These are phyloP conservation scores for Burhinus bistriatus DNA, from an alignment of 2,113 vertebrate genomes.

Conservation along the genomic window DNA sequence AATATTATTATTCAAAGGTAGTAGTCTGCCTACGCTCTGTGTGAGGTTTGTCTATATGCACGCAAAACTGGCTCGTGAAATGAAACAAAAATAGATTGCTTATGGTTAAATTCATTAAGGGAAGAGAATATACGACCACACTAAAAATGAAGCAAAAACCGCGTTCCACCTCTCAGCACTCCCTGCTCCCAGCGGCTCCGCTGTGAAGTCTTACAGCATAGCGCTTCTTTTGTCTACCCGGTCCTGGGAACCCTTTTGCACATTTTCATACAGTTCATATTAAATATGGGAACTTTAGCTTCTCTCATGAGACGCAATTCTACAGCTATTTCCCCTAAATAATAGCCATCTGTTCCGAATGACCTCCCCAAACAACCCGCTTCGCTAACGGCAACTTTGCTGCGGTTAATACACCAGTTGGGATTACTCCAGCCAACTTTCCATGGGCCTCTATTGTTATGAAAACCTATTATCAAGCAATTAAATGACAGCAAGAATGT, in stretches of 20 bases:
- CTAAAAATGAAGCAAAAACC: neutral
- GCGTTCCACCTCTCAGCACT: neutral
- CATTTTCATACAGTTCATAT: constrained; percentile 28
- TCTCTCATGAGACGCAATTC: neutral
- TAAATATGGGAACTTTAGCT: constrained; percentile 21
- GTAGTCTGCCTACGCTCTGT: neutral
- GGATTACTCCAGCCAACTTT: constrained; percentile 60
- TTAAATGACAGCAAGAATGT: constrained; percentile 62
- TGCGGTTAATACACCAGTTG: constrained; percentile 14
- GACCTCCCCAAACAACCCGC: constrained; percentile 44
- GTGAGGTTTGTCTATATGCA: neutral
- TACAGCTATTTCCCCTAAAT: constrained; percentile 50
- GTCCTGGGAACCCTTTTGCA: constrained; percentile 11
- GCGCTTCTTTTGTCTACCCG: neutral
- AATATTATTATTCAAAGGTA: constrained; percentile 24
- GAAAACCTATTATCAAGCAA: constrained; percentile 65
- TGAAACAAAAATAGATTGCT: neutral
- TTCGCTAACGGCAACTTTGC: constrained; percentile 33
- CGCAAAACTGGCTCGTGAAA: neutral
- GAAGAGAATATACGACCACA: neutral
- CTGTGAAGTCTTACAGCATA: neutral
- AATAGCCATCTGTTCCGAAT: constrained; percentile 63
- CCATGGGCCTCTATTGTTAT: constrained; percentile 40
- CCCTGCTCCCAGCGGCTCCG: neutral
- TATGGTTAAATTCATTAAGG: neutral